Percentiles rank a stretch among this genome's conserved stretches.
These are phyloP conservation scores for Orthochromis malagaraziensis DNA, from an alignment of 2,113 vertebrate genomes.

Conservation along the genomic window DNA sequence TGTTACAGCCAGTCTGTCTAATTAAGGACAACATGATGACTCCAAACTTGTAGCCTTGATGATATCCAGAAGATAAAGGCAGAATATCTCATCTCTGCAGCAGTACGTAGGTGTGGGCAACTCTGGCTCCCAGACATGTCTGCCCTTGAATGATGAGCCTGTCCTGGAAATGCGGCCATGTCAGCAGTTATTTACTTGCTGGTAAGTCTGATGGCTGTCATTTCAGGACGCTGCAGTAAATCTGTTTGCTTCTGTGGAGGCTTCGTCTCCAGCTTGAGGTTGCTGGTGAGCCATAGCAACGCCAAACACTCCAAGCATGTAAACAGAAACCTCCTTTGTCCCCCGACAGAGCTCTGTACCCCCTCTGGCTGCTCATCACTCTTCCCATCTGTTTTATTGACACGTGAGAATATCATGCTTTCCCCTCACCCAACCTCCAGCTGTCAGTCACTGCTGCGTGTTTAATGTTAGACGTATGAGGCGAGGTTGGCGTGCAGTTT, in stretches of 20 bases:
- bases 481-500: background rate
- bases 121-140: background rate
- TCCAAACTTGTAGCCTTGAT: background rate
- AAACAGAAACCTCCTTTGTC: background rate
- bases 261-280: background rate
- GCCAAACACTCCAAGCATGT: constrained; percentile 34
- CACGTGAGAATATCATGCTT: background rate
- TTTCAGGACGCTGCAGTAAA: background rate
- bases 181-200: background rate
- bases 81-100: background rate
- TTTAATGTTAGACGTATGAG: background rate
- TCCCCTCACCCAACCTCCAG: background rate
- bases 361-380: background rate
- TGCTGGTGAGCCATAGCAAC: constrained; percentile 18
- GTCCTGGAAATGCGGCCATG: background rate
- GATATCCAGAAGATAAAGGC: background rate
- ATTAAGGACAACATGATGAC: background rate
- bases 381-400: background rate
- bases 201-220: background rate
- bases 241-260: background rate
- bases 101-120: background rate
- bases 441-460: background rate
- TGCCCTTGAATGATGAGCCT: background rate
- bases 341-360: background rate
- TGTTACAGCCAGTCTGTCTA: background rate